phyloP scores from a whole-genome alignment of 2,113 vertebrate genomes.

The Prochilodus magdalenae region DNA sequence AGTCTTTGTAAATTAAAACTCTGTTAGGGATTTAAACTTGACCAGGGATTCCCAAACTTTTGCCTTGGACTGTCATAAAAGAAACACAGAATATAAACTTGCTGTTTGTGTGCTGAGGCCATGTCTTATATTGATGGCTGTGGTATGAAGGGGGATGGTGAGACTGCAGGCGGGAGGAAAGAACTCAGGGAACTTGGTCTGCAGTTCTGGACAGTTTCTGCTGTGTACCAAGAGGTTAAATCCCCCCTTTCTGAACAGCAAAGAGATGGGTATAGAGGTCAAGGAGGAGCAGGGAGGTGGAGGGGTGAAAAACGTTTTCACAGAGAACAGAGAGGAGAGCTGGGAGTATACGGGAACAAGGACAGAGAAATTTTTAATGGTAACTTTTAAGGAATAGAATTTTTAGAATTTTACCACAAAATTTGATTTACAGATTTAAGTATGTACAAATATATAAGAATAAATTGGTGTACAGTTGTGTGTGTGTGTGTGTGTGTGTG shows the following conservation, averaged over 20 bases:
- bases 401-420: neutral
- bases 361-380: neutral
- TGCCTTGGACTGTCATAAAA: neutral
- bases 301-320: neutral
- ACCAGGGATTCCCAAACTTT: too few species aligned
- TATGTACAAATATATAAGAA: neutral
- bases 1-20: too few species aligned
- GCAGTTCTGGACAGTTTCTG: neutral
- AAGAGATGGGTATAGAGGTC: neutral
- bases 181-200: neutral
- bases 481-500: conserved; percentile 1
- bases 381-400: neutral
- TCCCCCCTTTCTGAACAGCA: neutral
- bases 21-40: too few species aligned
- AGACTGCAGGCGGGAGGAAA: neutral
- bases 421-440: neutral
- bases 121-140: neutral
- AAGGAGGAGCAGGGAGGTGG: neutral
- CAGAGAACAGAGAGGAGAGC: neutral
- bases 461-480: neutral
- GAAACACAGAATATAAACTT: neutral
- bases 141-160: neutral
- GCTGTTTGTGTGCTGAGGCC: neutral
- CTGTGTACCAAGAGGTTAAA: neutral
- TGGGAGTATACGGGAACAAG: neutral